Conservation (phyloP, 2,888 invertebrate species). For the Alsophila aescularia region DNA sequence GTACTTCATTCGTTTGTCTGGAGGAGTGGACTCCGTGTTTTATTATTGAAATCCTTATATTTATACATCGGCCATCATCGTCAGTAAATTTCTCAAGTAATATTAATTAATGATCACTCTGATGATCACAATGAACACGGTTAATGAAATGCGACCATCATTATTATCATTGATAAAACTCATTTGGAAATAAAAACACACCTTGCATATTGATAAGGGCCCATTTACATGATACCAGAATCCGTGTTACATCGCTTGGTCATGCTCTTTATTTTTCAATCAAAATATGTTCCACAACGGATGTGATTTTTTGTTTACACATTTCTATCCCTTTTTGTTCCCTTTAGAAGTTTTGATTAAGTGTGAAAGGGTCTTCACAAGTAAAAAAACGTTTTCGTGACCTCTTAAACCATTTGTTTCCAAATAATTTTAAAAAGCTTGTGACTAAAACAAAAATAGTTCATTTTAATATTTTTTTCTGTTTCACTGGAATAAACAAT, state of each 20-base stretch:
- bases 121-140: too few species aligned
- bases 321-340: slow-evolving; percentile 54
- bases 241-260: slow-evolving; percentile 63
- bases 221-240: slow-evolving; percentile 47
- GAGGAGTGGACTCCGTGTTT: too few species aligned
- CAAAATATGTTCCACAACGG: slow-evolving; percentile 75
- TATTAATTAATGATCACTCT: too few species aligned
- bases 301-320: slow-evolving; percentile 57
- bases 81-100: too few species aligned
- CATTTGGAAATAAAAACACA: too few species aligned
- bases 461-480: too few species aligned
- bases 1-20: too few species aligned
- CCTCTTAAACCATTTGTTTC: not conserved
- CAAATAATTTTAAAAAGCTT: not conserved
- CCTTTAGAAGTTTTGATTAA: slow-evolving; percentile 71
- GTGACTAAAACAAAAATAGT: not conserved
- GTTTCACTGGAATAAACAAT: too few species aligned
- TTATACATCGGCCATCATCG: too few species aligned
- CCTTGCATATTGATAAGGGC: not conserved
- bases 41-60: too few species aligned
- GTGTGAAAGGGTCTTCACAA: slow-evolving; percentile 71
- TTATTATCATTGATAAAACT: too few species aligned
- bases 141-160: too few species aligned
- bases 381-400: slow-evolving; percentile 14
- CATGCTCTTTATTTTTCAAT: slow-evolving; percentile 81